phyloP scores from a whole-genome alignment of 2,888 invertebrate species.

The Loripinus fragilis region DNA sequence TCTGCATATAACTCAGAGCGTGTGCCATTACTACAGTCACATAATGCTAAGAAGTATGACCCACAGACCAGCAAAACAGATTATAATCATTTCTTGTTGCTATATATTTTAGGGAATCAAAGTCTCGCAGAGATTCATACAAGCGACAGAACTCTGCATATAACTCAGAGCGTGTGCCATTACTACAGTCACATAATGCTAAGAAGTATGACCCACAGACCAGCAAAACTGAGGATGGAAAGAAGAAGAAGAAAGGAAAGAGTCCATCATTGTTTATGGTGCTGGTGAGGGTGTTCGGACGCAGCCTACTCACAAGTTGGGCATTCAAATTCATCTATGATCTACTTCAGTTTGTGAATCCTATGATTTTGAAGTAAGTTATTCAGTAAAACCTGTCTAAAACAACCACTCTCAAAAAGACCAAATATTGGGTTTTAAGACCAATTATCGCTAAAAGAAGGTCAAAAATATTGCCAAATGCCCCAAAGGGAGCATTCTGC shows the following conservation, averaged over 20 bases:
- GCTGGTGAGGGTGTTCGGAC: constrained; percentile 64
- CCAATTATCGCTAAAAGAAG: no score
- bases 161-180: constrained; percentile 5
- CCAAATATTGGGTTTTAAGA: no score
- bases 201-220: constrained; percentile 12
- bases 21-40: background rate
- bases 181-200: background rate
- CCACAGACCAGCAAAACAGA: background rate
- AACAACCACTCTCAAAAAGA: no score
- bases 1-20: background rate
- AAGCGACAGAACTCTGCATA: background rate
- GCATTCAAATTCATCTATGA: constrained; percentile 71
- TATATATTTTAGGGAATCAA: background rate
- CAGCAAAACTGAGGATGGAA: background rate
- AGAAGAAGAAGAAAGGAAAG: constrained; percentile 72
- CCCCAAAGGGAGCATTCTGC: no score
- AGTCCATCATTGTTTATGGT: constrained; percentile 71
- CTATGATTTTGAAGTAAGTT: constrained; percentile 68
- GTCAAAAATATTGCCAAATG: no score
- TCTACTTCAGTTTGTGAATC: constrained; percentile 71
- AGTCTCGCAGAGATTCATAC: background rate
- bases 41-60: constrained; percentile 12
- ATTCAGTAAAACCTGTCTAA: no score
- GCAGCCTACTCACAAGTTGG: constrained; percentile 69
- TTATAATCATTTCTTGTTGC: background rate